Evolutionary conservation across 2,888 invertebrate species (phyloP), one percentile per base, ranked within the genome.

Genomic region (Cephus pygmeus): DNA sequence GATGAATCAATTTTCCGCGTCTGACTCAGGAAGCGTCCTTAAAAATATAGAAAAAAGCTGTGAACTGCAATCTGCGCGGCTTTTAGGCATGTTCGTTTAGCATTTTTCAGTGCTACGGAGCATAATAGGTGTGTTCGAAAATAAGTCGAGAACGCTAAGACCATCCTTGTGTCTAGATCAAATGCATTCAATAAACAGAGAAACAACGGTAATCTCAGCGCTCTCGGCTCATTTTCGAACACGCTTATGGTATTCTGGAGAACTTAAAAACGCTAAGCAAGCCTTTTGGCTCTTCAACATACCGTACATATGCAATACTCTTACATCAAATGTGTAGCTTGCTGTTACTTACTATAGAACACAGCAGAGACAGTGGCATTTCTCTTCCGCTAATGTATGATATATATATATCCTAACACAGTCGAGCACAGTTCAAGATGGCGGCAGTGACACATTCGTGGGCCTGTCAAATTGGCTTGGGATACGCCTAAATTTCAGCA

Each of bases 401-500:
- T 35, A 35, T 12, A 3, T 35, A 11, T 34, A 34, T 56, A 56
- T 23, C 23, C 2, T 56, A 56, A 23, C 56, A 23, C 9, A 23
- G 23, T 23, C 1, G 2, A 56, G 23, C 73, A 78, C 40, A 76
- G 79, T 86, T 79, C 83, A 88, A 89, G 81, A 89, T 89, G 88
- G 88, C 88, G 87, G 84, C 85, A 76, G 82, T 86, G 84, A 85
- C 85, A 85, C 86, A 85, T 85, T 86, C 81, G 82, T 78, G 79
- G 82, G 84, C 78, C 81, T 84, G 83, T 82, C 83, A 84, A 84
- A 84, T 83, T 79, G 81, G 84, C 83, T 85, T 87, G 87, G 89
- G 88, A 86, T 86, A 87, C 87, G 87, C 88, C 88, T 87, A 87
- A 86, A 84, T 83, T 79, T 83, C n/a, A 30, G n/a, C 35, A 15